Base-by-base conservation (phyloP, 2,113 vertebrate species). In the Sinocyclocheilus grahami region DNA sequence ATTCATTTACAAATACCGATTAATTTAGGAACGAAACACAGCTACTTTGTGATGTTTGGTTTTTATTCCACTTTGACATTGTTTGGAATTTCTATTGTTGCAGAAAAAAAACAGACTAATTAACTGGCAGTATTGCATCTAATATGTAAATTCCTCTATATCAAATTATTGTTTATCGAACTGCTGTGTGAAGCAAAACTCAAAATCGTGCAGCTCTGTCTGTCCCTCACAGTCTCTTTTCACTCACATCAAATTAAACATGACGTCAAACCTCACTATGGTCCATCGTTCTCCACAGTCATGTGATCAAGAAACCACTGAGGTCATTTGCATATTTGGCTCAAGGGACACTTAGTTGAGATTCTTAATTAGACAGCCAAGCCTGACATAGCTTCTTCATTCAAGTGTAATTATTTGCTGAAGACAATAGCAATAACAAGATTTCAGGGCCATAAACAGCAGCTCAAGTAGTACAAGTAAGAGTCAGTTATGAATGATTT, bases 181-280 rank as follows among this genome's bases (percentile, higher is more conserved):
- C 48, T 51, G 13, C 3, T 22, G 3, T 60, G 3, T 60, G 10
- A 3, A 62, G 4, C n/a, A 65, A 65, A 4, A 13, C n/a, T 63
- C n/a, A 63, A 12, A 63, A 27, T 63, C 4, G 24, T 65, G 24
- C 62, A 65, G n/a, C 62, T 65, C 0, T 8, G 3, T 53, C 6
- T 55, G 11, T 48, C n/a, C 22, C 22, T 27, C 24, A 42, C 24
- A 77, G 14, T 8, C 24, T 30, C 9, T 10, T 62, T 22, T 24
- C 30, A 62, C 60, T 62, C 55, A 39, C n/a, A 85, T 53, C 58
- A 30, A 81, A 62, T 20, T 63, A 27, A 82, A 72, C 81, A 84
- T 67, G 86, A 22, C 33, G 5, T 82, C 27, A 82, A 51, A 22
- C 85, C 86, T 89, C 77, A 78, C 74, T 9, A 90, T 87, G 87